A percentile compares a stretch with the other conserved stretches of the same genome.
Conservation (phyloP, 53 echinoderm and acorn worm genomes). For the Mesocentrotus franciscanus region DNA sequence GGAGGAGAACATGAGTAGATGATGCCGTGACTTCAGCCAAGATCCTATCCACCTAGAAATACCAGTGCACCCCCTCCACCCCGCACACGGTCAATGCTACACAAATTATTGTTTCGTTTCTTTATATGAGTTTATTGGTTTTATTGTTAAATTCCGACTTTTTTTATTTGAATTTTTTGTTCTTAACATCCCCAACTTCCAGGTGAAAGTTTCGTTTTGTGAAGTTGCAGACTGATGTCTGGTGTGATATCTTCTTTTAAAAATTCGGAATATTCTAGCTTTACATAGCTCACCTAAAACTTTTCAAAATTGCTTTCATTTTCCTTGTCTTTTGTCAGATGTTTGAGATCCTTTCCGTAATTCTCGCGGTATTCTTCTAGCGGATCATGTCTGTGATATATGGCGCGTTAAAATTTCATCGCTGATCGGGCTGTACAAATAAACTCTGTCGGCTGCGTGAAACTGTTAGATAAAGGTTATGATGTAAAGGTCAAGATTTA, state of each 20-base stretch:
- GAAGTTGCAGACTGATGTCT: too few relatives aligned
- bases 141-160: background rate
- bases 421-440: constrained; percentile 49
- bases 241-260: background rate
- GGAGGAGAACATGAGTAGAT: too few relatives aligned
- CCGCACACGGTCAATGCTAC: too few relatives aligned
- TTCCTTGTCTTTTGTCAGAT: background rate
- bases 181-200: background rate
- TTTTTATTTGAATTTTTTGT: background rate
- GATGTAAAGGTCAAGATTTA: constrained; percentile 24
- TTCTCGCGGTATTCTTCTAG: constrained; percentile 3
- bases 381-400: constrained; percentile 60
- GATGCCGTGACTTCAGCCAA: too few relatives aligned
- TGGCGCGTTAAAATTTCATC: constrained; percentile 63
- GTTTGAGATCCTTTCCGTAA: background rate
- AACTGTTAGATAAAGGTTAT: constrained; percentile 66
- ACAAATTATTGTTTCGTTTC: too few relatives aligned
- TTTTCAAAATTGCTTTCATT: constrained; percentile 6
- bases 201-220: background rate
- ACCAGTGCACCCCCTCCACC: too few relatives aligned
- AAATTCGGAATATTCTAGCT: background rate
- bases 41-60: too few relatives aligned
- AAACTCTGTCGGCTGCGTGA: constrained; percentile 62
- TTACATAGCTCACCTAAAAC: background rate
- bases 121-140: background rate